These are phyloP conservation scores for Thecophora atra DNA, from an alignment of 2,888 invertebrate genomes.

Conservation along the genomic window DNA sequence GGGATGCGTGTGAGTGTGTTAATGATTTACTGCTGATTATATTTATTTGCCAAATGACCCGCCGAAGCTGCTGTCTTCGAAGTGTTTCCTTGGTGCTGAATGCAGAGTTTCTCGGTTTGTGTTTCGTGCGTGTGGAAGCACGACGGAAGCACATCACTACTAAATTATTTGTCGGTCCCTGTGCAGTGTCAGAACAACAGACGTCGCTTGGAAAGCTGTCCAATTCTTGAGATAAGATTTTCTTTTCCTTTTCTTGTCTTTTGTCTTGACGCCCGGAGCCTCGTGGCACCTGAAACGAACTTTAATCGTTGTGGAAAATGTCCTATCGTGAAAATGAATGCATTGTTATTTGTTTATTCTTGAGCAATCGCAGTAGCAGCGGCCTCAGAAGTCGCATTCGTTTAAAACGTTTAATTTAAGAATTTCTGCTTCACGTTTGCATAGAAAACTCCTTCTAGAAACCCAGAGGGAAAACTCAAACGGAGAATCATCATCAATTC, in stretches of 20 bases:
- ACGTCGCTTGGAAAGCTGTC: too few species aligned
- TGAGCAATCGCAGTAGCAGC: slow-evolving; percentile 5
- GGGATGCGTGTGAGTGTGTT: slow-evolving; percentile 23
- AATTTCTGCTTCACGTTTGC: neutral
- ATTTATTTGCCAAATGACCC: slow-evolving; percentile 49
- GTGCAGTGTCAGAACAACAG: too few species aligned
- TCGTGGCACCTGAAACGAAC: slow-evolving; percentile 18
- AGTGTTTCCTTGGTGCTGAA: neutral
- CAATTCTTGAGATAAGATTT: too few species aligned
- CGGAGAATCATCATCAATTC: too few species aligned
- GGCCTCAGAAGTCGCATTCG: neutral
- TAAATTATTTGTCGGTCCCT: neutral
- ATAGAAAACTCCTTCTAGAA: neutral
- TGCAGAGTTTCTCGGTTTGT: neutral
- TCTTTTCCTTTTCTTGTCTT: neutral
- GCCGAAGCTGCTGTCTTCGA: neutral
- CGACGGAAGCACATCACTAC: neutral
- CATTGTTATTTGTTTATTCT: neutral
- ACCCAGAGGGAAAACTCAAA: too few species aligned
- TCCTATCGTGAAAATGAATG: slow-evolving; percentile 5
- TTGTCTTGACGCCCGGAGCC: neutral
- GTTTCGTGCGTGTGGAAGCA: neutral
- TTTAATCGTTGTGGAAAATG: slow-evolving; percentile 28
- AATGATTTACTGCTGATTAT: slow-evolving; percentile 56
- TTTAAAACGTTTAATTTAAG: neutral